Base-by-base conservation (phyloP, 2,113 vertebrate species). In the Ctenodactylus gundi region DNA sequence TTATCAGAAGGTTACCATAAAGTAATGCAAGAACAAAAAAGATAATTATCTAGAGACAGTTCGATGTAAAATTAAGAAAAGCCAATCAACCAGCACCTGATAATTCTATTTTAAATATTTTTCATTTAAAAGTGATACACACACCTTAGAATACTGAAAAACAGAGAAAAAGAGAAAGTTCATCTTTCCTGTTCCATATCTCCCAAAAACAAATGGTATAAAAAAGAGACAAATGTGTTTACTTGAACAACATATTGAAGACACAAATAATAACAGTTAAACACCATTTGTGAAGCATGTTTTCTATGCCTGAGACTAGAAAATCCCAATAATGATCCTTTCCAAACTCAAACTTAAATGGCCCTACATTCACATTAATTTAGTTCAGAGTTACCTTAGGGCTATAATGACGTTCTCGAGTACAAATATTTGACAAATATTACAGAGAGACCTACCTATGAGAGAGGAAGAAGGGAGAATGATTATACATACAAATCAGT, bases 41-140 rank as follows among this genome's bases (percentile, higher is more conserved):
- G 78, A 93, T 88, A 89, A 93, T 96, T 97, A 93, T 86, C 85
- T 75, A 91, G 68, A 92, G 70, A 84, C 13, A 44, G 3, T 87
- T n/a, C 8, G 44, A 31, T 36, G 87, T 72, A 58, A 75, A 75
- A 85, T 73, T 89, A 60, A 83, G 51, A 93, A 96, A 95, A 87
- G 27, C 14, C 39, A 41, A 94, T 72, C 8, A 68, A 58, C 34
- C 7, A 80, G 34, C 49, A 58, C 46, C 53, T 87, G 36, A 75
- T 82, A 84, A 86, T 83, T 85, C 44, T 75, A 73, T 81, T 91
- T 90, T 21, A 85, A 86, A 62, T 8, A 46, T 81, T 83, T 88
- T 81, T 91, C 23, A 91, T 77, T 57, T 60, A 90, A 75, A 67
- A 83, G n/a, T 65, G 88, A 46, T 34, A 89, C 55, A 17, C 93